Base-by-base conservation (phyloP, 2,888 invertebrate species). In the Archips crataeganus region DNA sequence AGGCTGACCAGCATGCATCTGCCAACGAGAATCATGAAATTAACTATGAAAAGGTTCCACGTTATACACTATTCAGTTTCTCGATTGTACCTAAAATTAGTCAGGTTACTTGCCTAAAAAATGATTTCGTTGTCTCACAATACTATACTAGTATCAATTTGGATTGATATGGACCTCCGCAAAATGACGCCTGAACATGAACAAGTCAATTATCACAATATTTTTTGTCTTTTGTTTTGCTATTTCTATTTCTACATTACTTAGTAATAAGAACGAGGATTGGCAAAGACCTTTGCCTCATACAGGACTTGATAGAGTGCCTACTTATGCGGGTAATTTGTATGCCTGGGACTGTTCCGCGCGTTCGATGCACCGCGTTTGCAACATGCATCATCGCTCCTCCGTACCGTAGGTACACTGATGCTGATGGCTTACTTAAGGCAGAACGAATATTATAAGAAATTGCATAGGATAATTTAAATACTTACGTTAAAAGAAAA, bases 331-430 rank as follows among this genome's bases (percentile, higher is more conserved):
- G 15, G 13, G 63, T 64, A 51, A 66, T 71, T 66, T 71, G 61
- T 71, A 66, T 71, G 66, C 71, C 66, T 71, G 57, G 42, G 54
- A 71, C 34, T 66, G 39, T 61, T 61, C 51, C 45, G 42, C 61
- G 61, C 66, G 61, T 47, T 70, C 70, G 49, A 47, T 64, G 66
- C 71, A 71, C 51, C 42, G 61, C 51, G 51, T 66, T 42, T 66
- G 71, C 60, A 67, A 66, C 66, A 65, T 71, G 51, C 49, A 61
- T 71, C 39, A 42, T 32, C 32, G 11, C 11, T 57, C 57, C 57
- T 15, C 57, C 57, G 32, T 32, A 32, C 57, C 57, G 57, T 23
- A 23, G 23, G 23, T 57, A 57, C 57, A 10, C 32, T 11, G 32
- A 32, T 32, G 23, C 11, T 32, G 57, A 32, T 57, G 10, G 32